Percentiles rank a stretch among this genome's conserved stretches.
Conservation (phyloP, 2,113 vertebrate species). For the Solea senegalensis region DNA sequence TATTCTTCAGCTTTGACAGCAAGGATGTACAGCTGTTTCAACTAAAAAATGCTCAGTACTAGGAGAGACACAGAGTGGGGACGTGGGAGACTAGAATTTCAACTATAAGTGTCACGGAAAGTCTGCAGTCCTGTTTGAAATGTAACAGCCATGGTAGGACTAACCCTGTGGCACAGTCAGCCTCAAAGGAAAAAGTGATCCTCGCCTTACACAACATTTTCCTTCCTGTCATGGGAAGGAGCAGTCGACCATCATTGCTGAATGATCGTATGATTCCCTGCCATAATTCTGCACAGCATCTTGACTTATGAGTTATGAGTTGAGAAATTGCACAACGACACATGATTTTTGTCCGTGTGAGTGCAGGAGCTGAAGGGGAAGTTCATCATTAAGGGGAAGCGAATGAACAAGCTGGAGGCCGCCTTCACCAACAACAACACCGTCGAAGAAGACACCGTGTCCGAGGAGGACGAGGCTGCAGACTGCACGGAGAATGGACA, state of each 20-base stretch:
- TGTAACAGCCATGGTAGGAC: conserved; percentile 8
- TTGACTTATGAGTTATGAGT: not conserved
- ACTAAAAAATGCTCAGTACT: too few relatives aligned
- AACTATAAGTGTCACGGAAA: conserved; percentile 14
- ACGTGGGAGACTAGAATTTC: not conserved
- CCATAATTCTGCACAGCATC: not conserved
- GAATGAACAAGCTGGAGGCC: conserved; percentile 86
- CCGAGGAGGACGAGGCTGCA: conserved; percentile 94
- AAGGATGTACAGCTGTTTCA: not conserved
- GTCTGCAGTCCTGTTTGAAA: conserved; percentile 3
- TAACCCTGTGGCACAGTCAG: conserved; percentile 11
- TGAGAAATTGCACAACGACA: not conserved
- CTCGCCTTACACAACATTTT: conserved; percentile 16
- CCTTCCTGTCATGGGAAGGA: conserved; percentile 11
- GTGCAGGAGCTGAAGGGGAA: conserved; percentile 89
- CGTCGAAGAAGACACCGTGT: conserved; percentile 86
- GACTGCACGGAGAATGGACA: conserved; percentile 83
- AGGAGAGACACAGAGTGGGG: not conserved
- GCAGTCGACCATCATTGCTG: not conserved
- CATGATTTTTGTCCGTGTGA: conserved; percentile 11
- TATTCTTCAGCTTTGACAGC: not conserved
- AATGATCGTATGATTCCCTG: not conserved
- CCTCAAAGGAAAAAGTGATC: conserved; percentile 28
- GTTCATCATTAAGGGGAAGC: conserved; percentile 94
- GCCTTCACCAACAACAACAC: conserved; percentile 67